Percentiles rank a stretch among this genome's conserved stretches.
These are phyloP conservation scores for Phaenicophaeus curvirostris DNA, from an alignment of 2,797 vertebrate species.

Conservation along the genomic window DNA sequence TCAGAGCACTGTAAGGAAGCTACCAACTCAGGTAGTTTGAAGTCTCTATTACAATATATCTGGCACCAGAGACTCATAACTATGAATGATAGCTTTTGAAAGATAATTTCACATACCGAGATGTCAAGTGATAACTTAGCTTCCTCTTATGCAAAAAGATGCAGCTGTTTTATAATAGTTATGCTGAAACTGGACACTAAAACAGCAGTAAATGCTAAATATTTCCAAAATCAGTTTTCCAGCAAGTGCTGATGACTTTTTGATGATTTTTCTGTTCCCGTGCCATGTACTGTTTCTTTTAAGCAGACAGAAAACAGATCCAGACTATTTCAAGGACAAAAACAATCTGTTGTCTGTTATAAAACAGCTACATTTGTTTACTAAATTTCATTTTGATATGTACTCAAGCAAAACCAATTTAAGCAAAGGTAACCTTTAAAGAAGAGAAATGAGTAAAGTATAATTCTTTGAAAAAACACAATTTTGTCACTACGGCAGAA, in stretches of 20 bases:
- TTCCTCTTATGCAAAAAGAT: background rate
- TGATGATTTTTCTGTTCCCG: background rate
- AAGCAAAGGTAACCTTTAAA: conserved; percentile 57
- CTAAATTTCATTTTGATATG: conserved; percentile 42
- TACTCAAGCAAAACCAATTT: conserved; percentile 55
- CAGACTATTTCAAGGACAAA: conserved; percentile 59
- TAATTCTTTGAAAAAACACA: conserved; percentile 30
- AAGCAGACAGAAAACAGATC: background rate
- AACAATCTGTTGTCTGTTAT: conserved; percentile 33
- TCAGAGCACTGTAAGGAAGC: background rate
- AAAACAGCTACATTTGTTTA: conserved; percentile 55
- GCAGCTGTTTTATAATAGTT: background rate
- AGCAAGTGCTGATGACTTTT: background rate
- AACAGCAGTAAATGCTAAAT: conserved; percentile 6
- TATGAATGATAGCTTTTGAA: background rate
- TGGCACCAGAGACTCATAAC: background rate
- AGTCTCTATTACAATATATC: background rate
- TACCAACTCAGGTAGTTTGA: background rate
- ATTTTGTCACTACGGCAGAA: conserved; percentile 11
- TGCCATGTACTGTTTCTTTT: background rate
- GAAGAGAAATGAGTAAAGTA: conserved; percentile 24
- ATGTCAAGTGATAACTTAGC: background rate
- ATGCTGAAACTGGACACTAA: background rate
- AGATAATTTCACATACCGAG: background rate
- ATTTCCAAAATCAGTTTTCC: conserved; percentile 17